These are phyloP conservation scores for Megalonaias nervosa DNA, from an alignment of 1,140 invertebrate genomes.

Conservation along the genomic window DNA sequence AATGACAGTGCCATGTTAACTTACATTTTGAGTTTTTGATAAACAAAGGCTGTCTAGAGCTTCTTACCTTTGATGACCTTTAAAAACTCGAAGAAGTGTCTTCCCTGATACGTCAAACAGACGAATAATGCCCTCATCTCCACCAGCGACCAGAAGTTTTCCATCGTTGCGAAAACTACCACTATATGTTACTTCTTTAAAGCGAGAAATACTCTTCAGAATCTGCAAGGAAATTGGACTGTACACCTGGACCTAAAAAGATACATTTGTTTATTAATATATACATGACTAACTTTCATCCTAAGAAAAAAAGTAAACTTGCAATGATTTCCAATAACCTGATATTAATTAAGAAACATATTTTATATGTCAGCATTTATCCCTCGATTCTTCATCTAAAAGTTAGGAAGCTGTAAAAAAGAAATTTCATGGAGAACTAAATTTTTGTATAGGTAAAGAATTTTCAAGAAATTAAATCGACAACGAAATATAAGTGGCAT, in stretches of 20 bases:
- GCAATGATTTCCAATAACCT: no score
- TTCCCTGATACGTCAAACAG: constrained; percentile 87
- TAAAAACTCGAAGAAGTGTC: constrained; percentile 81
- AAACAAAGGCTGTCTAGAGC: no score
- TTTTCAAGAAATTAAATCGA: no score
- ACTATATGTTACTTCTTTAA: constrained; percentile 89
- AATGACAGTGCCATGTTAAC: no score
- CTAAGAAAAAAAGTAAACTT: neutral
- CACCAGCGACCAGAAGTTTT: constrained; percentile 85
- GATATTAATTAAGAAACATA: no score
- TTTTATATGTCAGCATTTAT: no score
- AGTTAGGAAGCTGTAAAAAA: no score
- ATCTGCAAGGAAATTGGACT: constrained; percentile 89
- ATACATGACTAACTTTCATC: neutral
- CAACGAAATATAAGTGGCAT: no score
- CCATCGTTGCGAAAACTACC: constrained; percentile 89
- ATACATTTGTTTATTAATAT: neutral
- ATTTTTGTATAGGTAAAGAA: no score
- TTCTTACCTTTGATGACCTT: constrained; percentile 77
- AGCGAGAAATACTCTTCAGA: constrained; percentile 87
- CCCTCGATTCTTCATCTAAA: no score
- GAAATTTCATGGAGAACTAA: no score
- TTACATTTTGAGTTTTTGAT: no score
- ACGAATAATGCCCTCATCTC: constrained; percentile 89
- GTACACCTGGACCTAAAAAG: constrained; percentile 84